Evolutionary conservation across 2,888 invertebrate species (phyloP).

Genomic region (Saturnia pavonia): DNA sequence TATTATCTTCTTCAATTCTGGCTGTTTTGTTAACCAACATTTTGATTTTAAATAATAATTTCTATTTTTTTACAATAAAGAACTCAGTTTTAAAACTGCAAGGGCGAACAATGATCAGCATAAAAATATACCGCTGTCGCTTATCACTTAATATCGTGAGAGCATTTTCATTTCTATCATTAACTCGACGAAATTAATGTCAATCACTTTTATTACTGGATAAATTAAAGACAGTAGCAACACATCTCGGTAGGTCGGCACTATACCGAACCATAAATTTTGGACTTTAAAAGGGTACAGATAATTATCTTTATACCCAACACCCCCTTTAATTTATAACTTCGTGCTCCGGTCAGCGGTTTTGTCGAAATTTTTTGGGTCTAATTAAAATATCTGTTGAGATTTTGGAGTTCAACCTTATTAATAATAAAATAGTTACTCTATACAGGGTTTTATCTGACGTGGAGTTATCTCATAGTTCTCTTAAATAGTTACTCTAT

Average conservation of each 20-base stretch:
- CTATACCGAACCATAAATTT: constrained; percentile 61
- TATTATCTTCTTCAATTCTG: no score
- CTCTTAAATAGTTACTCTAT: no score
- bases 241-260: constrained; percentile 43
- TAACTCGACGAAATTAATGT: constrained; percentile 62
- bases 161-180: constrained; percentile 38
- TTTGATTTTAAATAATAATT: no score
- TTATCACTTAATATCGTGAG: constrained; percentile 23
- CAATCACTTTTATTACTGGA: constrained; percentile 74
- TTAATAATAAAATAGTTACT: constrained; percentile 15
- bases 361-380: constrained; percentile 69
- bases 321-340: constrained; percentile 65
- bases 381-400: constrained; percentile 69
- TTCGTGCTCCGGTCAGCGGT: constrained; percentile 54
- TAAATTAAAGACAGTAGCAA: constrained; percentile 72
- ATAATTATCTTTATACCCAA: constrained; percentile 60
- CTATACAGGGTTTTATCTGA: not conserved
- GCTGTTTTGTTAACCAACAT: no score
- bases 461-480: not conserved
- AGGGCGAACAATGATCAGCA: not conserved
- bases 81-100: not conserved
- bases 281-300: constrained; percentile 50
- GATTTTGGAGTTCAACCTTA: constrained; percentile 41
- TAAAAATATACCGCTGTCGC: constrained; percentile 31
- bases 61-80: no score